Conservation (phyloP, 2,797 vertebrate genomes). For the Hoplostethus mediterraneus region DNA sequence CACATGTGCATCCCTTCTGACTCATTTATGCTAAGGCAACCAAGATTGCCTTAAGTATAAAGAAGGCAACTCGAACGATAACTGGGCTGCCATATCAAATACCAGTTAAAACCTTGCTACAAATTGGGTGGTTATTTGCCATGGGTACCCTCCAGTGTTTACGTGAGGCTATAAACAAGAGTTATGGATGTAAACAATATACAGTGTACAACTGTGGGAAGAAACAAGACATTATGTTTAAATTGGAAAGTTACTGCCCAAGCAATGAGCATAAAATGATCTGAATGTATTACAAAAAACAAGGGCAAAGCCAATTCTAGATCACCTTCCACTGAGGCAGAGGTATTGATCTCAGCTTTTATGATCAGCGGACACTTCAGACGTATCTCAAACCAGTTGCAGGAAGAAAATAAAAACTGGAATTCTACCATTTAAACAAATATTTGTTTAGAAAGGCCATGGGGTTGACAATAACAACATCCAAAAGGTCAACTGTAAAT, state of each 20-base stretch:
- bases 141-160: constrained; percentile 28
- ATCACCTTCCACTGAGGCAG: constrained; percentile 27
- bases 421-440: constrained; percentile 4
- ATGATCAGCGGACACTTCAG: not conserved
- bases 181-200: constrained; percentile 32
- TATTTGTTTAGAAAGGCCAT: constrained; percentile 7
- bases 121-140: constrained; percentile 31
- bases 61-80: constrained; percentile 42
- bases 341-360: constrained; percentile 33
- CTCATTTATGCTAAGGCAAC: constrained; percentile 69
- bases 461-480: not conserved
- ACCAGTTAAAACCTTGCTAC: constrained; percentile 28
- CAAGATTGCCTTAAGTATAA: constrained; percentile 46
- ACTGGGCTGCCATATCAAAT: constrained; percentile 59
- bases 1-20: constrained; percentile 45
- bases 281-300: not conserved
- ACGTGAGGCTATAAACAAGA: constrained; percentile 41
- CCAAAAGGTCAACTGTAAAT: not conserved
- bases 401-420: constrained; percentile 5
- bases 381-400: not conserved
- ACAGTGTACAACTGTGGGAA: constrained; percentile 24
- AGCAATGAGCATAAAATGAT: not conserved
- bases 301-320: not conserved
- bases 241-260: constrained; percentile 15
- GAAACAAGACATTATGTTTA: constrained; percentile 52